Percentiles rank a stretch among this genome's conserved stretches.
phyloP scores from a whole-genome alignment of 2,113 vertebrate species.

The Myotis lucifugus region DNA sequence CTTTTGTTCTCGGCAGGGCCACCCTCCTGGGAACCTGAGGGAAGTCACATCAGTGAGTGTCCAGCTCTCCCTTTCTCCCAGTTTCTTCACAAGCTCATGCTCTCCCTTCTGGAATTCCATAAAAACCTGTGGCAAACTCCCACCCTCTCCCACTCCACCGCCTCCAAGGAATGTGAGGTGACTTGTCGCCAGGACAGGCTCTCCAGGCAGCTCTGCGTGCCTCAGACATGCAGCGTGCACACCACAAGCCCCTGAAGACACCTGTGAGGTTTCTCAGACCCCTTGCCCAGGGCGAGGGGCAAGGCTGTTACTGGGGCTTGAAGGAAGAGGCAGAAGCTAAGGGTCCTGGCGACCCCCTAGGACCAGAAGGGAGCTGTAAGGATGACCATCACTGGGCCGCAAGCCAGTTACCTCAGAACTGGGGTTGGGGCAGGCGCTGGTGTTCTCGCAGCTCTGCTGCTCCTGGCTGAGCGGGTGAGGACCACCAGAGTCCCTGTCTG shows the following conservation, averaged over 20 bases:
- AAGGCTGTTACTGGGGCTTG: not conserved
- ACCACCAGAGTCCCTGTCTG: not conserved
- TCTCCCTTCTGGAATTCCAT: not conserved
- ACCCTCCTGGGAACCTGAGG: not conserved
- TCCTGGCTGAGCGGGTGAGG: not conserved
- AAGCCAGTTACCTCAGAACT: not conserved
- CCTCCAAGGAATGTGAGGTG: too few relatives aligned
- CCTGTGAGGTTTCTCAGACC: not conserved
- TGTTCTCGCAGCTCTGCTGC: not conserved
- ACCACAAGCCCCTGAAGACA: not conserved
- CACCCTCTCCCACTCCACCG: fast-evolving
- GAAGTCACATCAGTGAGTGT: constrained; percentile 46
- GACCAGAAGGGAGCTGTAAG: not conserved
- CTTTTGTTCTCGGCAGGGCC: fast-evolving
- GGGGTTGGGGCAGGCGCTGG: too few relatives aligned
- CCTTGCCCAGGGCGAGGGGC: not conserved
- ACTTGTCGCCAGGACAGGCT: not conserved
- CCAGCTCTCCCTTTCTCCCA: not conserved
- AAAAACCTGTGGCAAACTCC: not conserved
- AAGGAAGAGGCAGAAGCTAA: not conserved
- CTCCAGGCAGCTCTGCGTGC: not conserved
- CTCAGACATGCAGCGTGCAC: too few relatives aligned
- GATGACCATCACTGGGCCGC: not conserved
- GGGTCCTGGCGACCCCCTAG: not conserved
- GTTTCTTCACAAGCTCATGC: not conserved